These are phyloP conservation scores for Leptinotarsa juncta DNA, from an alignment of 2,888 invertebrate genomes.

Conservation along the genomic window DNA sequence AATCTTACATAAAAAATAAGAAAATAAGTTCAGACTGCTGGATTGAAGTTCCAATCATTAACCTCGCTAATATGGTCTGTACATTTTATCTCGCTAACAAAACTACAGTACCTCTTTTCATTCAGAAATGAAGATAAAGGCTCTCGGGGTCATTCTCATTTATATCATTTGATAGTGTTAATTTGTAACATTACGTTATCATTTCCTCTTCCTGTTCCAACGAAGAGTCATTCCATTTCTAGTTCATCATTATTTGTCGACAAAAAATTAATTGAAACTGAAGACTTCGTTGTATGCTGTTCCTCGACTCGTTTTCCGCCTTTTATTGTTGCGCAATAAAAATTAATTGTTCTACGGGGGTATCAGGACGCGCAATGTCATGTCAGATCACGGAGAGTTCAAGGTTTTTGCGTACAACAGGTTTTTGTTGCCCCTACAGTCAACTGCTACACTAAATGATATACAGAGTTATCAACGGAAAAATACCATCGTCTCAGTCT, in stretches of 20 bases:
- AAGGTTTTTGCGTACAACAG: not conserved
- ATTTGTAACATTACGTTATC: constrained; percentile 1
- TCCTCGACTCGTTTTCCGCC: not conserved
- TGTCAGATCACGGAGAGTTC: not conserved
- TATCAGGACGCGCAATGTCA: not conserved
- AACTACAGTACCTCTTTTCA: not conserved
- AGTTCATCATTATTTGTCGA: constrained; percentile 3
- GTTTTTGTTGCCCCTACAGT: not conserved
- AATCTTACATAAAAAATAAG: too few species aligned
- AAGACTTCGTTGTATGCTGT: not conserved
- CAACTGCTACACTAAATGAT: too few species aligned
- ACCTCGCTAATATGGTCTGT: too few species aligned
- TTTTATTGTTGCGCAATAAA: not conserved
- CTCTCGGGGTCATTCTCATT: constrained; percentile 9
- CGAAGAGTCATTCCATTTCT: not conserved
- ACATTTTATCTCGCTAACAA: not conserved
- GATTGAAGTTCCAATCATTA: too few species aligned
- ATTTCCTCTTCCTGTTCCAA: constrained; percentile 9
- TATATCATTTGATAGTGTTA: constrained; percentile 11
- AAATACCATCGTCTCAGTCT: not conserved
- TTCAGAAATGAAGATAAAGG: not conserved
- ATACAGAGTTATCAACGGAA: not conserved
- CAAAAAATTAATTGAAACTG: constrained; percentile 4
- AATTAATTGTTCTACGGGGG: not conserved
- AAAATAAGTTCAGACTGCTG: too few species aligned